Base-by-base conservation (phyloP, 2,113 vertebrate species). In the Clupea harengus region DNA sequence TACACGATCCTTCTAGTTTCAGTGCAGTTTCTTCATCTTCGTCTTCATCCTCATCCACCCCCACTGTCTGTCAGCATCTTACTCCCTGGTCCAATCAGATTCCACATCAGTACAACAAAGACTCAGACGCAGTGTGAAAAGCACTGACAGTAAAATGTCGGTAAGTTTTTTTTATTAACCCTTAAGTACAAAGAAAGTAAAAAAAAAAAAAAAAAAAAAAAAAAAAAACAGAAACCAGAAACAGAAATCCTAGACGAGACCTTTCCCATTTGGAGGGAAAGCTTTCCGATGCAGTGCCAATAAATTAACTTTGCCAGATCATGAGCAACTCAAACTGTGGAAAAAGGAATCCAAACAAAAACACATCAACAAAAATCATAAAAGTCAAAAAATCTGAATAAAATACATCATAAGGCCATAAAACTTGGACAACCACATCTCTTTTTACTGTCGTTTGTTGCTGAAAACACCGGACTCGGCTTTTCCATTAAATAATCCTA, bases 121-220 rank as follows among this genome's bases (percentile, higher is more conserved):
- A 90, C 45, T 85, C 82, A 88, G 39, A 83, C 82, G 87, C 45
- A 82, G 75, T 84, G 72, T 87, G 88, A 85, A 92, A 94, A 92
- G 82, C 91, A 92, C 80, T 93, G 92, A 94, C 91, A 92, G 92
- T 91, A 93, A 94, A 93, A 91, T 95, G 96, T 97, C 95, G 86
- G 96, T 97, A 98, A 97, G 97, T 97, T 99, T 98, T 97, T 99
- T 98, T 99, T 99, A 99, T 99, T 99, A 98, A 99, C 99, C 97
- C 97, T 99, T 93, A 96, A 97, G 97, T 99, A 99, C 97, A 99
- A 99, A 99, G 28, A 78, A 98, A 97, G 96, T 98, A 97, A 98
- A 98, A 96, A 96, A 96, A 46, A 57, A 87, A 20, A 44, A 52
- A 49, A 54, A 50, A 93, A 96, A 81, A 95, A 94, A 96, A 95